Conservation (phyloP, 2,797 vertebrate genomes). For the Chanos chanos region DNA sequence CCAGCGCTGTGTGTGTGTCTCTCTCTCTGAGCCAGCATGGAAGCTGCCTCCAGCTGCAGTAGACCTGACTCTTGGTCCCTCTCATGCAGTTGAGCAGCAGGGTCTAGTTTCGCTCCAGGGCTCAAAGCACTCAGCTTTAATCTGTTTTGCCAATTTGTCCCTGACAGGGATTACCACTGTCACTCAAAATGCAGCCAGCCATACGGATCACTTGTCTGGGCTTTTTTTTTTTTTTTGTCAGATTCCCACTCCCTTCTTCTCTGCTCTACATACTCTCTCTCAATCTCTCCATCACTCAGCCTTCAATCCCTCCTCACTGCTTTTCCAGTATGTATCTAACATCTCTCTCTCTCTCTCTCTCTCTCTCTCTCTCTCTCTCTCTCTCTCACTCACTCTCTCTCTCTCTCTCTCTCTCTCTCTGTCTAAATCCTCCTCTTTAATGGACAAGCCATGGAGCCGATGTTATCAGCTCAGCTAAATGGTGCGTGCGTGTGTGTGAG, state of each 20-base stretch:
- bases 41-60: constrained; percentile 30
- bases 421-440: constrained; percentile 27
- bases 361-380: not conserved
- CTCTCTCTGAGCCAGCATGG: constrained; percentile 18
- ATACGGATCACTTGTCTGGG: constrained; percentile 35
- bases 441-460: constrained; percentile 17
- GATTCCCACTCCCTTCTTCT: not conserved
- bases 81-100: constrained; percentile 48
- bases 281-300: constrained; percentile 3
- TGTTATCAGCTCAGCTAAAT: constrained; percentile 38
- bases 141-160: constrained; percentile 64
- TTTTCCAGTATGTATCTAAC: too few species aligned
- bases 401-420: constrained; percentile 22
- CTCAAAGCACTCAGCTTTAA: constrained; percentile 59
- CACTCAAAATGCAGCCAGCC: constrained; percentile 56
- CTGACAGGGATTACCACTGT: constrained; percentile 62
- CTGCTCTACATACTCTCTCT: constrained; percentile 24
- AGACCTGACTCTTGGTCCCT: constrained; percentile 45
- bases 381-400: constrained; percentile 12
- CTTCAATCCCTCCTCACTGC: not conserved
- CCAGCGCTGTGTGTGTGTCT: constrained; percentile 14
- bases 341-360: not conserved
- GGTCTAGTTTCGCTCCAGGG: constrained; percentile 45
- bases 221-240: too few species aligned
- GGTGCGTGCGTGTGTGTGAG: constrained; percentile 20